Evolutionary conservation across 2,797 vertebrate genomes (phyloP), one percentile per base, ranked within the genome.

Genomic region (Spinus olivaceus): DNA sequence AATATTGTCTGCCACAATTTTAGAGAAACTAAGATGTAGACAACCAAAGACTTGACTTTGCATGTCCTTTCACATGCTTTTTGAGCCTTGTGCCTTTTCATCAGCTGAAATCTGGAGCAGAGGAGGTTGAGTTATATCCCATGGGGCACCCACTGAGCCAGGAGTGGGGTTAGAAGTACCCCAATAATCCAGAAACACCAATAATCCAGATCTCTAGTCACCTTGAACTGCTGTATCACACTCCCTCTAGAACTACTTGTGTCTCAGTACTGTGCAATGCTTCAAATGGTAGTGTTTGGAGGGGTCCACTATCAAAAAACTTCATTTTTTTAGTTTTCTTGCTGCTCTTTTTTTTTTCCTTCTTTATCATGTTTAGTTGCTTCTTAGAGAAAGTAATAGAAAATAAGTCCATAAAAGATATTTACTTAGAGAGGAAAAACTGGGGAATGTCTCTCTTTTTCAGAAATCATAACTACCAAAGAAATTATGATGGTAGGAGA

Each of bases 241-340:
- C 28, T 63, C 12, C 12, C 12, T 4, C 28, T n/a, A n/a, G 37
- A 51, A 28, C 12, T 60, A 27, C 23, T 60, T 1, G 0, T 3
- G 2, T 44, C 27, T 66, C 37, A 51, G 10, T n/a, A n/a, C 44
- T 23, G 12, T 51, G n/a, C n/a, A 59, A 1, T 37, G n/a, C 12
- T 51, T 23, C 20, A 51, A 60, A 51, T n/a, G 32, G 27, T 19
- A 57, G 18, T 23, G 44, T 59, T 84, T 66, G 27, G 19, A 50
- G 14, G 9, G 14, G 8, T 19, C 35, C 22, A 10, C 22, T 27
- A 50, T 8, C 19, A 74, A 44, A 39, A 78, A 4, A 41, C 14
- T 33, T 66, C 1, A n/a, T 50, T 17, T 15, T 67, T 88, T 81
- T 57, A 1, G 74, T 93, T 41, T 63, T 44, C 4, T 66, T 41